Evolutionary conservation across 2,113 vertebrate genomes (phyloP).

Genomic region (Pseudorhombus dupliciocellatus): DNA sequence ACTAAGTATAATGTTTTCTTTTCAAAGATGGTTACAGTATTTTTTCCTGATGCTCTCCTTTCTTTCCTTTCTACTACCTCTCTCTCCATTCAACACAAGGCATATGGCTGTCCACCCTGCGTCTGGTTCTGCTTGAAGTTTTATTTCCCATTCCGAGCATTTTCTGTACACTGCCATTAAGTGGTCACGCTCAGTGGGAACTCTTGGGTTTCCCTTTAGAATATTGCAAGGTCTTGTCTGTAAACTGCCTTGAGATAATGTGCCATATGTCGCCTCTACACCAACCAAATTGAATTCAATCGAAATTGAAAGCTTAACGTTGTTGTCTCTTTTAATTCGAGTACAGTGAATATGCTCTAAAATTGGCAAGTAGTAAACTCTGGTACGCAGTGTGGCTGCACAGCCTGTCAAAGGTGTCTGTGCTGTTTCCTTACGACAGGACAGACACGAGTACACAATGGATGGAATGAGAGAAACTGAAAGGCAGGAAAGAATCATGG

Average conservation of each 20-base stretch:
- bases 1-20: neutral
- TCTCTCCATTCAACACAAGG: neutral
- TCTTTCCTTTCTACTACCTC: neutral
- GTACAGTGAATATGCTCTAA: neutral
- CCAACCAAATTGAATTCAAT: neutral
- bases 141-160: neutral
- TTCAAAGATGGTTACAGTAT: too few species aligned
- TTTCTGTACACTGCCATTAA: neutral
- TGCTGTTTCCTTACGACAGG: neutral
- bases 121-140: neutral
- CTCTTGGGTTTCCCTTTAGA: neutral
- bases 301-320: neutral
- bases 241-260: neutral
- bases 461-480: constrained; percentile 13
- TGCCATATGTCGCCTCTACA: neutral
- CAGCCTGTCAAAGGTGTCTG: neutral
- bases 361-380: constrained; percentile 5
- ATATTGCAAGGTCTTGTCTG: neutral
- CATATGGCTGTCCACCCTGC: neutral
- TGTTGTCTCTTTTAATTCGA: neutral
- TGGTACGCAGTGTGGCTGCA: neutral
- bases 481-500: neutral
- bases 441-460: constrained; percentile 8
- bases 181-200: neutral
- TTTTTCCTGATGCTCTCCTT: neutral